Conservation (phyloP, 2,113 vertebrate genomes). For the Colaptes auratus region DNA sequence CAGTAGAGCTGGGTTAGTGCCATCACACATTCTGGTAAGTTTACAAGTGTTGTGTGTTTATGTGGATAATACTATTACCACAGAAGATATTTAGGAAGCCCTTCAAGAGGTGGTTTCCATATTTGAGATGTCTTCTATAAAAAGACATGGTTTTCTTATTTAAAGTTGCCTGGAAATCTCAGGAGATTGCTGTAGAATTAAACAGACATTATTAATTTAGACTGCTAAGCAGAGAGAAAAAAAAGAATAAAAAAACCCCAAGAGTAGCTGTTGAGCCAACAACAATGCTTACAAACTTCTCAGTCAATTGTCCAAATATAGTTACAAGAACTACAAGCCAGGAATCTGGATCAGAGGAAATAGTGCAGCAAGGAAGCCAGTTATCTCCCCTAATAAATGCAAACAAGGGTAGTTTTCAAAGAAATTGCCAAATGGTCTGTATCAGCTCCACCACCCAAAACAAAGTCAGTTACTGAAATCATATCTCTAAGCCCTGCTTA, state of each 20-base stretch:
- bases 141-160: background rate
- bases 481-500: background rate
- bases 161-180: background rate
- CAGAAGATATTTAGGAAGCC: background rate
- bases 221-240: background rate
- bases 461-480: background rate
- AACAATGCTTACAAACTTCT: background rate
- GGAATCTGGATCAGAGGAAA: background rate
- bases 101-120: background rate
- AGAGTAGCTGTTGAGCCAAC: background rate
- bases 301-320: background rate
- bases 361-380: background rate
- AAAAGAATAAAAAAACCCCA: background rate
- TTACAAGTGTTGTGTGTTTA: conserved; percentile 12
- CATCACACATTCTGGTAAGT: background rate
- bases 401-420: background rate
- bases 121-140: background rate
- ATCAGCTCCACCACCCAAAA: background rate
- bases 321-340: background rate
- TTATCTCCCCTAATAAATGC: background rate
- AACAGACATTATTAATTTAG: background rate
- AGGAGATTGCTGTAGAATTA: background rate
- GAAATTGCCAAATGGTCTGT: background rate
- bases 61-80: conserved; percentile 13
- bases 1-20: background rate